A percentile compares a stretch with the other conserved stretches of the same genome.
Evolutionary conservation across 2,888 invertebrate species (phyloP).

Genomic region (Cabera pusaria): DNA sequence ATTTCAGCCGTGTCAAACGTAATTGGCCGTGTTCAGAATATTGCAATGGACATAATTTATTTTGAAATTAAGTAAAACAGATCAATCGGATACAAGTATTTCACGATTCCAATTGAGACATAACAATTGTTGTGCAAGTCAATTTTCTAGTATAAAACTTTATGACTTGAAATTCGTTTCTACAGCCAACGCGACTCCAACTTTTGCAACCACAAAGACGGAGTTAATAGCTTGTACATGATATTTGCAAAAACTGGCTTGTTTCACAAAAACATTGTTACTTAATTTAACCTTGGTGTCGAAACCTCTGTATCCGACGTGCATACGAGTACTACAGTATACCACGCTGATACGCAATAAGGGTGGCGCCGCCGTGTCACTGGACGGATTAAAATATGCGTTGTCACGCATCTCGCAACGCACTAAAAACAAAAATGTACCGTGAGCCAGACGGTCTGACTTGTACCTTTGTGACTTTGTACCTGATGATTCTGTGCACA

Average conservation of each 20-base stretch:
- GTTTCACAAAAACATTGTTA: constrained; percentile 24
- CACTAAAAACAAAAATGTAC: too few relatives aligned
- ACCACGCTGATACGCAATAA: constrained; percentile 25
- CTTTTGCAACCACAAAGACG: not conserved
- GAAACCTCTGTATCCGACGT: constrained; percentile 20
- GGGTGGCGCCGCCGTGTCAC: constrained; percentile 29
- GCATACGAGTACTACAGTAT: constrained; percentile 29
- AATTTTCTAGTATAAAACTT: constrained; percentile 10
- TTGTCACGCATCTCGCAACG: constrained; percentile 30
- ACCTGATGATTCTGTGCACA: too few relatives aligned
- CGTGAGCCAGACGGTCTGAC: too few relatives aligned
- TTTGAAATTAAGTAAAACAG: too few relatives aligned
- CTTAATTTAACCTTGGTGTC: constrained; percentile 26
- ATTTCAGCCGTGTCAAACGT: too few relatives aligned
- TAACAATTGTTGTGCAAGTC: constrained; percentile 6
- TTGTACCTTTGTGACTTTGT: too few relatives aligned
- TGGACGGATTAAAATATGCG: constrained; percentile 34
- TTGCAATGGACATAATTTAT: too few relatives aligned
- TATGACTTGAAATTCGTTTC: constrained; percentile 6
- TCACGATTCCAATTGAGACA: constrained; percentile 5
- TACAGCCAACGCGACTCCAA: constrained; percentile 1
- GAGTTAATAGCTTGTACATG: not conserved
- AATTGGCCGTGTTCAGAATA: too few relatives aligned
- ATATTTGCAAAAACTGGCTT: constrained; percentile 20
- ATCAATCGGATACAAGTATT: too few relatives aligned